phyloP scores from a whole-genome alignment of 2,888 invertebrate species.

The Bedellia somnulentella region DNA sequence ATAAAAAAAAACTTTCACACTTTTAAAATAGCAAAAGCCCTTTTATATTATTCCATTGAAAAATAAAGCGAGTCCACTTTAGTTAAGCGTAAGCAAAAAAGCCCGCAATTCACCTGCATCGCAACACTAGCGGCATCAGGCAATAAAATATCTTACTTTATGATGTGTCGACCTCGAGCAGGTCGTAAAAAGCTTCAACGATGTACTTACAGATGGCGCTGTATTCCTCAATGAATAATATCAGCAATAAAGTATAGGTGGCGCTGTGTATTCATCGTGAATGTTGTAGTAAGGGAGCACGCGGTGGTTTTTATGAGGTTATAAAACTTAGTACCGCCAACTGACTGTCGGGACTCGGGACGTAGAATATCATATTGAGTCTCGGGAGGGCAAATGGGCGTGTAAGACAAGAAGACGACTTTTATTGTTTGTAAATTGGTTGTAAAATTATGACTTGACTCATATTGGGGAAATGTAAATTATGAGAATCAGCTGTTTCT shows the following conservation, averaged over 20 bases:
- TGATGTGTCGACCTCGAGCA: constrained; percentile 44
- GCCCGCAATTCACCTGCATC: constrained; percentile 16
- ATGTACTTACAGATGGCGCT: constrained; percentile 46
- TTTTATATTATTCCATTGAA: too few relatives aligned
- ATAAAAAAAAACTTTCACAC: too few relatives aligned
- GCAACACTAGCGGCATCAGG: constrained; percentile 49
- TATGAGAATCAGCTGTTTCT: constrained; percentile 53
- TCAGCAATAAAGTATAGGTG: constrained; percentile 2
- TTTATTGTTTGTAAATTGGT: constrained; percentile 64
- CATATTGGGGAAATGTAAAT: constrained; percentile 56
- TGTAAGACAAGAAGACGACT: constrained; percentile 54
- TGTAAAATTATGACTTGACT: constrained; percentile 59
- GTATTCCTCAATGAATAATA: constrained; percentile 1
- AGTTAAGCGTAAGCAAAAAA: too few relatives aligned
- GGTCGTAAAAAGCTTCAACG: constrained; percentile 46
- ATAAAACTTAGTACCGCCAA: constrained; percentile 51
- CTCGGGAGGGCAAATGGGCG: constrained; percentile 52
- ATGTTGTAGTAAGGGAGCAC: constrained; percentile 10
- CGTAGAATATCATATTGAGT: constrained; percentile 53
- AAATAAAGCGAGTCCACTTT: too few relatives aligned
- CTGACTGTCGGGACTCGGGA: constrained; percentile 1
- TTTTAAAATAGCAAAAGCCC: too few relatives aligned
- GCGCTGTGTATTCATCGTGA: constrained; percentile 1
- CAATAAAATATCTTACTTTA: constrained; percentile 44
- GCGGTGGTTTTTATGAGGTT: constrained; percentile 50